Evolutionary conservation across 2,113 vertebrate species (phyloP), one percentile per base, ranked within the genome.

Genomic region (Petrocephalus microphthalmus): DNA sequence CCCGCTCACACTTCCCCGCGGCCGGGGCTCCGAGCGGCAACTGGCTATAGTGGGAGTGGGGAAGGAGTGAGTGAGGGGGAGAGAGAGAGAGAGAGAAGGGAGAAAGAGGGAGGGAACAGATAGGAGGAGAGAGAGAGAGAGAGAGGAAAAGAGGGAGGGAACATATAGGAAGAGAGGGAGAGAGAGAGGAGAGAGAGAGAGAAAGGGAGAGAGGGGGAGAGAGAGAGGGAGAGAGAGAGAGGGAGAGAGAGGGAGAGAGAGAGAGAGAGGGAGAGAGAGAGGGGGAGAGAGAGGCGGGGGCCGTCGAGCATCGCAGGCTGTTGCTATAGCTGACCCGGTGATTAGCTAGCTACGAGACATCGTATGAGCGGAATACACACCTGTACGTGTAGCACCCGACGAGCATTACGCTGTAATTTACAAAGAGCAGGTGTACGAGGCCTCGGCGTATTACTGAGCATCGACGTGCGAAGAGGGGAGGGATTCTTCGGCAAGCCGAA

Each of bases 21-120:
- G 92, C 91, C 92, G 93, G 92, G 92, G 91, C 92, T 93, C 89
- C 90, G 90, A 92, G 91, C 88, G 90, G 90, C 71, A 88, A 88
- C 88, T n/a, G 87, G 52, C 86, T 87, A 13, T 67, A 37, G 64
- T 42, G 87, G 51, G 52, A 87, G 89, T 74, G 88, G 84, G 57
- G 56, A 78, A 78, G 29, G 84, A 33, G 81, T 60, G 88, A 83
- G 82, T 64, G 74, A 86, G 56, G 74, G 87, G 87, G 37, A n/a
- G n/a, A n/a, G n/a, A n/a, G n/a, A n/a, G n/a, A n/a, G n/a, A n/a
- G 17, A 45, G 84, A 87, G 60, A 33, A 56, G 81, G 88, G 88
- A 56, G 49, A 85, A 86, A 82, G 87, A 85, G 53, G 47, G 81
- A n/a, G 67, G 53, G 89, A 78, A 6, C 52, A 53, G 1, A 53